Evolutionary conservation across 2,888 invertebrate genomes (phyloP).

Genomic region (Omphaloscelis lunosa): DNA sequence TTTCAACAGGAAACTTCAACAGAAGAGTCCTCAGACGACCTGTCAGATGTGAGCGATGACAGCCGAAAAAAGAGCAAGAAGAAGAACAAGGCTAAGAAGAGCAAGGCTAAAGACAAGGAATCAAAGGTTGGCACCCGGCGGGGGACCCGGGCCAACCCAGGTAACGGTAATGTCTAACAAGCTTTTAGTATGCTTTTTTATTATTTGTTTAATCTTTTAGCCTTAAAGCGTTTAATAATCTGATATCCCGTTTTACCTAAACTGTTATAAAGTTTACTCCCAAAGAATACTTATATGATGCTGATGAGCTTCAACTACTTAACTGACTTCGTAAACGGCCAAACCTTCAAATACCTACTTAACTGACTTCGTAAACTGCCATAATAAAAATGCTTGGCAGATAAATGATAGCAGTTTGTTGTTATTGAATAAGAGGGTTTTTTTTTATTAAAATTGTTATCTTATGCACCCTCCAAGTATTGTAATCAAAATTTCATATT

Average conservation of each 20-base stretch:
- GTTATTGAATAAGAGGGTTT: neutral
- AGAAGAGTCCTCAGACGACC: constrained; percentile 83
- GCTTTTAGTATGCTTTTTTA: constrained; percentile 31
- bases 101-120: constrained; percentile 50
- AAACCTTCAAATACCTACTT: constrained; percentile 2
- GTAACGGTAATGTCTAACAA: constrained; percentile 60
- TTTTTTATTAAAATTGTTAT: neutral
- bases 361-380: neutral
- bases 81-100: constrained; percentile 74
- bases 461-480: neutral
- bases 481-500: neutral
- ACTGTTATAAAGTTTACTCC: neutral
- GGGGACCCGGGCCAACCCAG: constrained; percentile 88
- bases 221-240: neutral
- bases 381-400: neutral
- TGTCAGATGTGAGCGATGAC: constrained; percentile 84
- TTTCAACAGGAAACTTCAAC: constrained; percentile 80
- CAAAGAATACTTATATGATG: neutral
- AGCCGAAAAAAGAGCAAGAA: constrained; percentile 87
- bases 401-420: neutral
- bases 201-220: neutral
- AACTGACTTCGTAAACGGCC: neutral
- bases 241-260: neutral
- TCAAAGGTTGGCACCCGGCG: constrained; percentile 74
- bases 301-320: constrained; percentile 1